Conservation (phyloP, 2,113 vertebrate genomes). For the Atrichornis clamosus region DNA sequence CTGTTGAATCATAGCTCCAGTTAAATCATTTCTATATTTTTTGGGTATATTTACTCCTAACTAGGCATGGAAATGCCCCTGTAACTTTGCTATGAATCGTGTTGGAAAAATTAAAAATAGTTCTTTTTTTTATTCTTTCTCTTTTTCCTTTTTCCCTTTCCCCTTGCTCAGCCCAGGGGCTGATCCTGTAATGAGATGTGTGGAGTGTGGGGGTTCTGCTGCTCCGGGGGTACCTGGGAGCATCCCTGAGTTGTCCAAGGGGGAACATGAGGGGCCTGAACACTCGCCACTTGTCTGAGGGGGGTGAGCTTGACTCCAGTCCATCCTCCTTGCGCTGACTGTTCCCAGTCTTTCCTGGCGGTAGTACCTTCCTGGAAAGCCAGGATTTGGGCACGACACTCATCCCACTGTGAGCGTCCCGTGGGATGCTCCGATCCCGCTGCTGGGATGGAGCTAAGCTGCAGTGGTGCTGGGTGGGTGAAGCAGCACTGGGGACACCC, state of each 20-base stretch:
- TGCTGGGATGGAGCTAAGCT: neutral
- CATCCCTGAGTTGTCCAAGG: neutral
- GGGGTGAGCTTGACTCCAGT: neutral
- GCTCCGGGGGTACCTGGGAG: neutral
- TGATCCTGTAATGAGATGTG: accelerated
- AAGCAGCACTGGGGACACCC: neutral
- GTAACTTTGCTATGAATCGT: neutral
- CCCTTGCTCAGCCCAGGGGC: neutral
- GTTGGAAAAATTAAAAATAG: slow-evolving; percentile 12
- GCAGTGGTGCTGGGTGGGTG: neutral
- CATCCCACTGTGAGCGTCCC: accelerated
- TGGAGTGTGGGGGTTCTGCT: too few relatives aligned
- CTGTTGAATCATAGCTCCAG: neutral
- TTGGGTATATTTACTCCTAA: neutral
- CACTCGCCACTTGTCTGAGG: neutral
- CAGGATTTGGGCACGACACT: neutral
- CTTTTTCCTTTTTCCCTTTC: neutral
- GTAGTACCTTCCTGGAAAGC: neutral
- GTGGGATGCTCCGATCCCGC: accelerated
- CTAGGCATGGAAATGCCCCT: neutral
- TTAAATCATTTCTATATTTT: neutral
- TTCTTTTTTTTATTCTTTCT: neutral
- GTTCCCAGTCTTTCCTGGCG: neutral
- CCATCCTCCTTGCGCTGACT: neutral
- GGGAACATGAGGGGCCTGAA: too few relatives aligned